Evolutionary conservation across 2,797 vertebrate species (phyloP).

Genomic region (Siniperca obscura): DNA sequence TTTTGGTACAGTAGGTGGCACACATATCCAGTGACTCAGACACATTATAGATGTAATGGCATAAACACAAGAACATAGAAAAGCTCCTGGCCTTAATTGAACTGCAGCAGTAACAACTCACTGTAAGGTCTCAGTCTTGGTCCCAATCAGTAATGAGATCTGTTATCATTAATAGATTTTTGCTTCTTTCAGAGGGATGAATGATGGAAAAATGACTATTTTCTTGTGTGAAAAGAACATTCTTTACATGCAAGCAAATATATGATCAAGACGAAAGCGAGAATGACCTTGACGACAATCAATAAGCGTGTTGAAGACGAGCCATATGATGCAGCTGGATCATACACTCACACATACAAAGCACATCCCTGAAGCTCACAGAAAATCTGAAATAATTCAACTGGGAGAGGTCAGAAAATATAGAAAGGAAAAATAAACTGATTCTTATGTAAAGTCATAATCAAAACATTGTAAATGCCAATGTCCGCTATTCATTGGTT

Average conservation of each 20-base stretch:
- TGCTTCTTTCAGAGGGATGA: conserved; percentile 30
- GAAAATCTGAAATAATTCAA: conserved; percentile 25
- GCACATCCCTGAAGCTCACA: conserved; percentile 54
- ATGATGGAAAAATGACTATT: conserved; percentile 4
- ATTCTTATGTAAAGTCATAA: conserved; percentile 62
- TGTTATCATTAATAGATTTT: not conserved
- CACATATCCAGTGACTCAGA: conserved; percentile 74
- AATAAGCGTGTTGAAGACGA: conserved; percentile 49
- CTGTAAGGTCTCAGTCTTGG: conserved; percentile 39
- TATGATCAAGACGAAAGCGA: conserved; percentile 48
- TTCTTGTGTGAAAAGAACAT: conserved; percentile 17
- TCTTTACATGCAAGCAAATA: conserved; percentile 61
- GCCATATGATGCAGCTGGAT: conserved; percentile 55
- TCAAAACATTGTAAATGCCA: conserved; percentile 66
- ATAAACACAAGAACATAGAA: conserved; percentile 35
- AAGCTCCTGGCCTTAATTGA: conserved; percentile 9
- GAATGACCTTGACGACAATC: conserved; percentile 34
- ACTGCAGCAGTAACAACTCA: not conserved
- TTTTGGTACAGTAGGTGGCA: conserved; percentile 63
- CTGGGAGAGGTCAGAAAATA: conserved; percentile 63
- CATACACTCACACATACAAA: conserved; percentile 5
- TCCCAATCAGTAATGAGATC: conserved; percentile 43
- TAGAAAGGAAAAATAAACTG: conserved; percentile 59
- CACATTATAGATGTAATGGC: conserved; percentile 23
- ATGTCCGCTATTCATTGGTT: conserved; percentile 69